Evolutionary conservation across 1,140 invertebrate species (phyloP).

Genomic region (Stegodyphus mimosarum): DNA sequence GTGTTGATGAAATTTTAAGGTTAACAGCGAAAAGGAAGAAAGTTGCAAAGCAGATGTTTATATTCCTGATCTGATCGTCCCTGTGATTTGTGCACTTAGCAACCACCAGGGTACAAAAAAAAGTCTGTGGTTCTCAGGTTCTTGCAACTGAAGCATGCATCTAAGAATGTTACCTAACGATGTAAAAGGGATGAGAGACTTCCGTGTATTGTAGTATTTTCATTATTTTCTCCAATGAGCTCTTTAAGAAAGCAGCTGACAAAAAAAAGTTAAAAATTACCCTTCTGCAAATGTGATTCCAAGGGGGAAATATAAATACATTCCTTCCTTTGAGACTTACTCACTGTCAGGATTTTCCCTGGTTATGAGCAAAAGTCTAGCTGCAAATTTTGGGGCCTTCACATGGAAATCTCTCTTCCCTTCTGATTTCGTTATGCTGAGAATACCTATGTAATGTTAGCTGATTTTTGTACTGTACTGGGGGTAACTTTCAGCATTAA

Average conservation of each 20-base stretch:
- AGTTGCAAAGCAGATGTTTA: constrained; percentile 14
- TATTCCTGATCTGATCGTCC: constrained; percentile 33
- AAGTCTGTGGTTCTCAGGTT: background rate
- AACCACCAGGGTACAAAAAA: constrained; percentile 33
- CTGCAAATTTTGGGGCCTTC: constrained; percentile 36
- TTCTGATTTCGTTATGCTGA: constrained; percentile 11
- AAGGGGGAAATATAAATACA: background rate
- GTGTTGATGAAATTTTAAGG: background rate
- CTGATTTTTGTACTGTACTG: constrained; percentile 50
- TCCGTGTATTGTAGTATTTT: background rate
- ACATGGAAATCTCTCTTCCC: constrained; percentile 9
- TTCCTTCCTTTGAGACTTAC: constrained; percentile 25
- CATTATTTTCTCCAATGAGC: background rate
- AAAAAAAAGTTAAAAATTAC: background rate
- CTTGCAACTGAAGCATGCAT: constrained; percentile 9
- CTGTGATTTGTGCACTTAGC: constrained; percentile 45
- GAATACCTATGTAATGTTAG: constrained; percentile 34
- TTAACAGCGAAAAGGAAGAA: background rate
- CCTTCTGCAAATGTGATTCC: too few relatives aligned
- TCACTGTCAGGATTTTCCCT: background rate
- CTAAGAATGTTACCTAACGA: background rate
- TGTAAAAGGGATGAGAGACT: background rate
- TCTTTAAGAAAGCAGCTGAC: background rate
- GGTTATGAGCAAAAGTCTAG: background rate
- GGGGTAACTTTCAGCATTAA: constrained; percentile 58